Evolutionary conservation across 2,888 invertebrate species (phyloP).

Genomic region (Polyploca ridens): DNA sequence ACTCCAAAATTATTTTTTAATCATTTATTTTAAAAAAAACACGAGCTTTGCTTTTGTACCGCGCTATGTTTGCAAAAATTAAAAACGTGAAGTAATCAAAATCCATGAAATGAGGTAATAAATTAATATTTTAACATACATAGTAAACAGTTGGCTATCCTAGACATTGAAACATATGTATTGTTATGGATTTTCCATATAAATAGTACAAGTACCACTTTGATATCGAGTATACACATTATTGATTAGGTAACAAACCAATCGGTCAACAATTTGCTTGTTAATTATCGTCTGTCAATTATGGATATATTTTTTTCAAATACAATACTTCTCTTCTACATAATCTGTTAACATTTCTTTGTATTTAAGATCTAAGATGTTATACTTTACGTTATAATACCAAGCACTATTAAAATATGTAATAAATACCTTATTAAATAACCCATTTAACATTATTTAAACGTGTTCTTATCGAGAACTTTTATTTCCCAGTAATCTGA

Average conservation of each 20-base stretch:
- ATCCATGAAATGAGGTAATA: background rate
- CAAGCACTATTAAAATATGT: conserved; percentile 13
- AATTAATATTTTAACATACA: background rate
- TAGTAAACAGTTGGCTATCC: background rate
- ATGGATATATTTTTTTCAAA: no score
- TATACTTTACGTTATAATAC: no score
- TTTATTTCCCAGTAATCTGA: conserved; percentile 56
- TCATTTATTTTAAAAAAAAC: background rate
- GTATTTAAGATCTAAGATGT: background rate
- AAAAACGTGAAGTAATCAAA: no score
- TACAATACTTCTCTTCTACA: no score
- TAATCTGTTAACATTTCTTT: background rate
- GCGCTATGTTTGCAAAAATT: no score
- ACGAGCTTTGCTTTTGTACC: background rate
- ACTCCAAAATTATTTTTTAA: background rate
- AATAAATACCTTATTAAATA: conserved; percentile 19
- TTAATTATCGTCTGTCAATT: no score
- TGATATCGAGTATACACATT: no score
- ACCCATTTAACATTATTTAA: conserved; percentile 34
- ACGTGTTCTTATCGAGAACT: conserved; percentile 27
- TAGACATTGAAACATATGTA: no score
- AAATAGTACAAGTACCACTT: no score
- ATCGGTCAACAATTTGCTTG: no score
- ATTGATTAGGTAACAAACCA: no score
- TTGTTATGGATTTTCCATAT: no score